Conservation (phyloP, 2,113 vertebrate genomes). For the Colinus virginianus region DNA sequence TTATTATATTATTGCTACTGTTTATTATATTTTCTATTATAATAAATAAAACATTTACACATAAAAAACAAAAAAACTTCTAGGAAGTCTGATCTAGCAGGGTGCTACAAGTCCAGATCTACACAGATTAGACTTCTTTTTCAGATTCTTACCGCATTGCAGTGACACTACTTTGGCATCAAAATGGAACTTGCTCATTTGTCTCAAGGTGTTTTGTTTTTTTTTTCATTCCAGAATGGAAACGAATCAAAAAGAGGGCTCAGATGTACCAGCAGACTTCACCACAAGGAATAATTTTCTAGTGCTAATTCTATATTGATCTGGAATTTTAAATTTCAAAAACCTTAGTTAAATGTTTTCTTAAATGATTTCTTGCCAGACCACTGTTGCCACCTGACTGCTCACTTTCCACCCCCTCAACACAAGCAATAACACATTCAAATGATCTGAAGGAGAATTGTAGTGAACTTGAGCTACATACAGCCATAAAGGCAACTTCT, state of each 20-base stretch:
- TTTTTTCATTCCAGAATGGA: slow-evolving; percentile 28
- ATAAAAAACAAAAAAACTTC: neutral
- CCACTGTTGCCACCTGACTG: neutral
- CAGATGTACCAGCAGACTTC: slow-evolving; percentile 56
- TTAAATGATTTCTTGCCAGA: slow-evolving; percentile 14
- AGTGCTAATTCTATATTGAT: slow-evolving; percentile 7
- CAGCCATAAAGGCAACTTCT: neutral
- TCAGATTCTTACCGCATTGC: neutral
- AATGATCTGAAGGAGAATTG: neutral
- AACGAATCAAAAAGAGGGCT: slow-evolving; percentile 27
- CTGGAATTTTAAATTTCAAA: slow-evolving; percentile 31
- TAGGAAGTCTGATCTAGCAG: neutral
- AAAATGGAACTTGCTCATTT: slow-evolving; percentile 48
- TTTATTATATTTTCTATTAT: too few species aligned
- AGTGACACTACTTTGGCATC: slow-evolving; percentile 21
- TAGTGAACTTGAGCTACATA: neutral
- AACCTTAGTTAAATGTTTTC: neutral
- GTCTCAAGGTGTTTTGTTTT: slow-evolving; percentile 44
- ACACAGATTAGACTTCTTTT: slow-evolving; percentile 9
- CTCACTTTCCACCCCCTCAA: neutral
- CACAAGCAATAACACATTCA: neutral
- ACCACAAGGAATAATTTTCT: slow-evolving; percentile 26
- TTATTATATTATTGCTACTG: too few species aligned
- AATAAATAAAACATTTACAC: too few species aligned
- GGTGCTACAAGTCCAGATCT: neutral